A percentile compares a stretch with the other conserved stretches of the same genome.
Conservation (phyloP, 2,113 vertebrate species). For the Menura novaehollandiae region DNA sequence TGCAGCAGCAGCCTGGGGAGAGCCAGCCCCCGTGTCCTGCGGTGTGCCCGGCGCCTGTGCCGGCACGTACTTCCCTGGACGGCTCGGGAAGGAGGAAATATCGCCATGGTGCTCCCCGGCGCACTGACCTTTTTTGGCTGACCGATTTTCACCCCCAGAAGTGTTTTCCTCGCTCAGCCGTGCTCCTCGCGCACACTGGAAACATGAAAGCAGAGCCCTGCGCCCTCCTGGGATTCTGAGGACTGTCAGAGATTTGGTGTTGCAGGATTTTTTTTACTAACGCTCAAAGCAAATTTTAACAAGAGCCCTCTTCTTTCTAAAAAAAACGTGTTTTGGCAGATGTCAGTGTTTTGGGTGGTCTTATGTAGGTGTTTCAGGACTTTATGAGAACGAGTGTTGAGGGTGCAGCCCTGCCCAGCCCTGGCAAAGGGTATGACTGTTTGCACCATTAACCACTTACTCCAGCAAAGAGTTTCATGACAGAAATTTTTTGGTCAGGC, state of each 20-base stretch:
- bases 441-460: not conserved
- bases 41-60: not conserved
- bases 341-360: not conserved
- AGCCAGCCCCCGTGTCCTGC: not conserved
- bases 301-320: not conserved
- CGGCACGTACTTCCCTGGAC: rapidly evolving
- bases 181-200: rapidly evolving
- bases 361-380: not conserved
- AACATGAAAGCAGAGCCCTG: not conserved
- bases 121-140: not conserved
- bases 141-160: not conserved
- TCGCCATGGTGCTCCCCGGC: rapidly evolving
- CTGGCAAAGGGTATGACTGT: not conserved
- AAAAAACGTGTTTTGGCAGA: not conserved
- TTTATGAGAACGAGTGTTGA: not conserved
- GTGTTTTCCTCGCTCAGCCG: rapidly evolving
- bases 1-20: not conserved
- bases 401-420: not conserved
- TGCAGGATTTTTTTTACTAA: not conserved
- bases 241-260: not conserved
- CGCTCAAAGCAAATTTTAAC: not conserved
- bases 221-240: not conserved
- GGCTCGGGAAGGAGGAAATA: not conserved
- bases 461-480: not conserved
- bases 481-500: not conserved